Base-by-base conservation (phyloP, 2,888 invertebrate species). In the Tipula helvola region DNA sequence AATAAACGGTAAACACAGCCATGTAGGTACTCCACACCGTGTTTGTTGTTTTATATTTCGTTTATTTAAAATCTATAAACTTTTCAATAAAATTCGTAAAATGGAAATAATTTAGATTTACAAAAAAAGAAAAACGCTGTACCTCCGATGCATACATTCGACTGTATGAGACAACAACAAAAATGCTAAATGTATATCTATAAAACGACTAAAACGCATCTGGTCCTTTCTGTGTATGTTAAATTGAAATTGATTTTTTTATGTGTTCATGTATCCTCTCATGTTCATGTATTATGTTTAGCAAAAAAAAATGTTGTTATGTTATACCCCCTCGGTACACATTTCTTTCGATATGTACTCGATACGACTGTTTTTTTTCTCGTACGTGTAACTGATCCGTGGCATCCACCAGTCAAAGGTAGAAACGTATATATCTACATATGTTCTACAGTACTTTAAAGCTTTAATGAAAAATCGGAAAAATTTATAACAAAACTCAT, bases 181-280 rank as follows among this genome's bases (percentile, higher is more conserved):
- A 52, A 71, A 18, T 28, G 28, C 71, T 5, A 71, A 10, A 52
- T 52, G 52, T 52, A 71, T 71, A 28, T 71, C 71, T 71, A 71
- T 71, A 71, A 71, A 71, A 71, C 71, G 71, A 71, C 71, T 71
- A 71, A 71, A 71, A 71, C 71, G 71, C 71, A 71, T 71, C 71
- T 71, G 71, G 71, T 71, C 71, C 71, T 10, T 28, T 71, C 10
- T 28, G 71, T 71, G 71, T 71, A 71, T 71, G 71, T 28, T 71
- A 71, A 71, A 71, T 71, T 71, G 28, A 71, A 71, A 71, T 71
- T 71, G 71, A 71, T 71, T 71, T 71, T 71, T 71, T 71, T 71
- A 71, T 71, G 71, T 71, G 18, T 28, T 71, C 71, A 71, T 71
- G 52, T 57, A 57, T 16, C 52, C 52, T 16, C 52, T 7, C 7